Conservation (phyloP, 2,113 vertebrate genomes). For the Mormyrus iriodes region DNA sequence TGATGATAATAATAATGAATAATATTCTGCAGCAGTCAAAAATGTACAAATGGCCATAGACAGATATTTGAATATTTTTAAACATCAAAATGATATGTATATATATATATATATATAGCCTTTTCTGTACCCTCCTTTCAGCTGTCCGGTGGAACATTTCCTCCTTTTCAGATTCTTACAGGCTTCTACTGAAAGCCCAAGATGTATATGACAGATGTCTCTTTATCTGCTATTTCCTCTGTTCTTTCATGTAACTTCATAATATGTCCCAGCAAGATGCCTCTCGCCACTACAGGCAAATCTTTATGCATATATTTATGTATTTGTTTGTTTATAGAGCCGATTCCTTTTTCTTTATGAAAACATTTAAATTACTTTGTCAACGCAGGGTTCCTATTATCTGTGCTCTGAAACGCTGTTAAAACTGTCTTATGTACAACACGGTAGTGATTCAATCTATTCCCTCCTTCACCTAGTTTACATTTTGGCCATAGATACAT, state of each 20-base stretch:
- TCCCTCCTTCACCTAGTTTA: neutral
- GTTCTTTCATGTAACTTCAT: neutral
- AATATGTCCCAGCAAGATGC: neutral
- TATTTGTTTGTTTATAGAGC: neutral
- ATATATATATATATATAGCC: neutral
- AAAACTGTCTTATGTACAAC: neutral
- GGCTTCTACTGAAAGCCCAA: neutral
- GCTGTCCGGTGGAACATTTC: too few relatives aligned
- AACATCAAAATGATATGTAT: neutral
- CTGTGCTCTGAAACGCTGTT: neutral
- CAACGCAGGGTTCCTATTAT: neutral
- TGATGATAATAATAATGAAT: neutral
- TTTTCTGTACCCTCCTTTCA: too few relatives aligned
- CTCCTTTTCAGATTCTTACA: neutral
- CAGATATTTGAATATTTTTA: neutral
- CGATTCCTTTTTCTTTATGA: neutral
- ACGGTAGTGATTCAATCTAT: neutral
- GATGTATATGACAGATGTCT: neutral
- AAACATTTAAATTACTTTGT: neutral
- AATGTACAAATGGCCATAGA: neutral
- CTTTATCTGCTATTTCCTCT: neutral
- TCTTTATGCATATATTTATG: neutral
- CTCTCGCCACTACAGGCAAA: neutral
- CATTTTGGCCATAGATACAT: neutral
- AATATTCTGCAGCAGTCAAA: neutral